Evolutionary conservation across 2,888 invertebrate species (phyloP).

Genomic region (Hydropsyche betteni): DNA sequence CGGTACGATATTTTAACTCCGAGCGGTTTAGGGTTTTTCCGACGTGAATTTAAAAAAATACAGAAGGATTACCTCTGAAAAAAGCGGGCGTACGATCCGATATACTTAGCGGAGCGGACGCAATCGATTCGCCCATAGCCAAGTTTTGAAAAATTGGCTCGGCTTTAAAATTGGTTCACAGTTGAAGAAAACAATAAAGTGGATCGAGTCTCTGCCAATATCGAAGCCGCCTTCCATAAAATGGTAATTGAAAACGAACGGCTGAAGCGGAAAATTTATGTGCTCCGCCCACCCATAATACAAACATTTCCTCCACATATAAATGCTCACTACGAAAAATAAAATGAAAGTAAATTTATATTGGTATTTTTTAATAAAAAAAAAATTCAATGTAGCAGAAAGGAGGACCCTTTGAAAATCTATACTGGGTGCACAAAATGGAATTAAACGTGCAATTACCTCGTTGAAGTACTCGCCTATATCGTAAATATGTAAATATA

Average conservation of each 20-base stretch:
- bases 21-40: not conserved
- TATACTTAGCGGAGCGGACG: not conserved
- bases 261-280: slow-evolving; percentile 24
- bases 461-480: not conserved
- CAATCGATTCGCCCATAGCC: slow-evolving; percentile 9
- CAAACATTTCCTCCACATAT: not conserved
- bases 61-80: not conserved
- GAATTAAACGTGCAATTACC: not conserved
- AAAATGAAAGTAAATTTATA: too few species aligned
- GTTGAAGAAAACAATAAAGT: slow-evolving; percentile 30
- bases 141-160: slow-evolving; percentile 27
- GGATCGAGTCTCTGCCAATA: slow-evolving; percentile 12
- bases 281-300: slow-evolving; percentile 15
- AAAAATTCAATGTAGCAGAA: too few species aligned
- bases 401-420: too few species aligned
- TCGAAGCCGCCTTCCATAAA: slow-evolving; percentile 18
- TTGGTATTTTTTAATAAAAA: too few species aligned
- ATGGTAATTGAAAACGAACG: slow-evolving; percentile 24
- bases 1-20: slow-evolving; percentile 16
- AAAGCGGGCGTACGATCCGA: not conserved
- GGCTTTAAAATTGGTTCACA: slow-evolving; percentile 29
- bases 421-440: too few species aligned
- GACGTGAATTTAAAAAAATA: not conserved
- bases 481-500: too few species aligned
- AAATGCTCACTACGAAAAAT: not conserved